Conservation (phyloP, 2,113 vertebrate species). For the Thymallus thymallus region DNA sequence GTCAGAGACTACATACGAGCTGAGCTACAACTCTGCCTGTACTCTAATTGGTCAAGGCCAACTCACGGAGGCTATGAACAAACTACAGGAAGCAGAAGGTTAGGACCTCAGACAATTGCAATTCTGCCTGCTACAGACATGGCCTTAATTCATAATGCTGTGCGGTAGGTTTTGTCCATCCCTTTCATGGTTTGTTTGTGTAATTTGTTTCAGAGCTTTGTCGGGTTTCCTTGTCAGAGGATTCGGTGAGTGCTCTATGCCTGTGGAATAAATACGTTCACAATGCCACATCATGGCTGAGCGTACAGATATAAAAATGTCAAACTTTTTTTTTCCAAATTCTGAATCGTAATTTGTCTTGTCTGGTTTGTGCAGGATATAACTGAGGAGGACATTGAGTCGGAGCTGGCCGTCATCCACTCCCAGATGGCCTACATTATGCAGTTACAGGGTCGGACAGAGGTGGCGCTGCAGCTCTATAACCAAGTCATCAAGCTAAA, state of each 20-base stretch:
- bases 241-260: constrained; percentile 81
- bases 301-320: too few relatives aligned
- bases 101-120: constrained; percentile 21
- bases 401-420: constrained; percentile 94
- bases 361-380: constrained; percentile 44
- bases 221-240: constrained; percentile 86
- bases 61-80: constrained; percentile 84
- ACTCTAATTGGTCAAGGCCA: constrained; percentile 89
- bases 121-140: background rate
- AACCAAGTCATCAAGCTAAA: constrained; percentile 99
- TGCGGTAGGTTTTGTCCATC: background rate
- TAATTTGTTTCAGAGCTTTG: constrained; percentile 81
- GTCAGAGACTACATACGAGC: constrained; percentile 89
- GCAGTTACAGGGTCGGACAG: constrained; percentile 88
- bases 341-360: background rate
- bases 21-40: constrained; percentile 94
- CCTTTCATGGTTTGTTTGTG: too few relatives aligned
- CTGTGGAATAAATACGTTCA: background rate
- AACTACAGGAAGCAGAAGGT: constrained; percentile 92
- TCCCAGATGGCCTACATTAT: constrained; percentile 97
- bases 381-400: constrained; percentile 91
- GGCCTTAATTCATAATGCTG: too few relatives aligned
- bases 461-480: constrained; percentile 95
- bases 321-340: too few relatives aligned
- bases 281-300: background rate